Base-by-base conservation (phyloP, 2,888 invertebrate species). In the Malthinus flaveolus region DNA sequence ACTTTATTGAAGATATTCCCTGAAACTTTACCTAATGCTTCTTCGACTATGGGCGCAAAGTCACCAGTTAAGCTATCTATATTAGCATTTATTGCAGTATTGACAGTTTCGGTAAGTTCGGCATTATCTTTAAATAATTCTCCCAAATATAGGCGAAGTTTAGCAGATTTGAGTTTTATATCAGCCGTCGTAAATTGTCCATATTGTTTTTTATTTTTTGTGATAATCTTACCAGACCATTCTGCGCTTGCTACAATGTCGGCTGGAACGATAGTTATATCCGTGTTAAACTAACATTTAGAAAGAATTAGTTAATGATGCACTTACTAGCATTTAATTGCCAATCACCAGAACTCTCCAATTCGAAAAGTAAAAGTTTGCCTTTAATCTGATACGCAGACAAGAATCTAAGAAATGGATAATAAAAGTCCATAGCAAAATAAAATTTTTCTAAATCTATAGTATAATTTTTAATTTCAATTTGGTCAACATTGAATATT, bases 61-160 rank as follows among this genome's bases (percentile, higher is more conserved):
- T 79, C 78, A 49, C 72, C 65, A 49, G 75, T 74, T 3, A 79
- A 64, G 11, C 69, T 70, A 47, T 76, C 70, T 36, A 74, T 70
- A 61, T 79, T 79, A 36, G 76, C 75, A 53, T 73, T 75, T 49
- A 79, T 75, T 3, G 75, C 70, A 36, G 68, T 67, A 59, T 78
- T 78, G 10, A 77, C 76, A 6, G 71, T 59, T 34, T 68, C 65
- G 9, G 68, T 71, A 7, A 73, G 44, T 45, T 66, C 62, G 35
- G 67, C 62, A 62, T 71, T 71, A 8, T 66, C 67, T 35, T 66
- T 66, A 49, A 73, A 70, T 1, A 73, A 51, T 55, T 72, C 62
- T 23, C 63, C 61, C 50, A 73, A 65, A 50, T 70, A 55, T 1
- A 70, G 47, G 1, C 52, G 45, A 6, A 68, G 64, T 9, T 62